Base-by-base conservation (phyloP, 1,140 invertebrate species). In the Diorhabda sublineata region DNA sequence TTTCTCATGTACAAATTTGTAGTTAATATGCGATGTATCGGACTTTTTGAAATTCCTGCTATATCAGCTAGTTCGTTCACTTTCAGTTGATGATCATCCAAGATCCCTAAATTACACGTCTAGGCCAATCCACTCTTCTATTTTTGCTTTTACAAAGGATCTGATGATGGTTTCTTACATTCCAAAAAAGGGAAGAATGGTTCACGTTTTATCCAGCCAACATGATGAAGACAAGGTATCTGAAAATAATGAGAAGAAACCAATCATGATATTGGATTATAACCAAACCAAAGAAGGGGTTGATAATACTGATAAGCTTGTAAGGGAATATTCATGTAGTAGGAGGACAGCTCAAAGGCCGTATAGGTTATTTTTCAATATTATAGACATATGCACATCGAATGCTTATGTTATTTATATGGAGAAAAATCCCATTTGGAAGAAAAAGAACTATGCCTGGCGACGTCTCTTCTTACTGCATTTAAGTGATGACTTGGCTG, bases 171-270 rank as follows among this genome's bases (percentile, higher is more conserved):
- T 67, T 72, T 26, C 74, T 75, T 6, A 75, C 76, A 59, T 65
- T 72, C 58, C 73, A 70, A 4, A 75, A 77, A 73, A 73, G 72
- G 71, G 71, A 41, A 64, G 67, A 66, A 59, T 65, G 61, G 76
- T 78, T n/a, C 66, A 74, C 61, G 9, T 77, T 4, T 56, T 77
- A 11, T 78, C 73, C 11, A 71, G 61, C 42, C 69, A 72, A 57
- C 78, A 79, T 71, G 41, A 74, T 62, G 64, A 44, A 52, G 68
- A 67, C 11, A 60, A 5, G 6, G 58, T 60, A 1, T 5, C 8
- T 41, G 0, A 26, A 26, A 1, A 26, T 26, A 26, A 26, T 6
- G 26, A 60, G 58, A 5, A 60, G 58, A 82, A 81, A 71, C 81
- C 81, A 8, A 72, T 81, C 57, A 1, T 26, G 1, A 26, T 26